These are phyloP conservation scores for Cepphus grylle DNA, from an alignment of 2,113 vertebrate species.

Conservation along the genomic window DNA sequence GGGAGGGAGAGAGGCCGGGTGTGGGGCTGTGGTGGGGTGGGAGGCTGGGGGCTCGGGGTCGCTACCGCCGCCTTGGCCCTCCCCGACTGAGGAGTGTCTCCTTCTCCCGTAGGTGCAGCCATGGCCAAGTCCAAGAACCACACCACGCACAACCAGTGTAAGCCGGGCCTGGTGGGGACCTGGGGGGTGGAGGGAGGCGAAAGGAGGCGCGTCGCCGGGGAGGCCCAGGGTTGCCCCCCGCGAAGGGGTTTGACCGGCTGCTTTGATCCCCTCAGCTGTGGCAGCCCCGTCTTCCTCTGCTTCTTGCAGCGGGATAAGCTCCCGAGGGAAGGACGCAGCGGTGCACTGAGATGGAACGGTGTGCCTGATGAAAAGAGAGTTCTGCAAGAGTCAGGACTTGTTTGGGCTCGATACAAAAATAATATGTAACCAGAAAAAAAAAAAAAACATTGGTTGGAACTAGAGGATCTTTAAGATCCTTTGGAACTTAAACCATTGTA, in stretches of 20 bases:
- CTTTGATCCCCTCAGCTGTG: rapidly evolving
- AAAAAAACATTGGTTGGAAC: background rate
- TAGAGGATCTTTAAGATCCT: background rate
- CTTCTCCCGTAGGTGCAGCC: slow-evolving; percentile 43
- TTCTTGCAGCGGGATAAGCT: too few relatives aligned
- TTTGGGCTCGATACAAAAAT: rapidly evolving
- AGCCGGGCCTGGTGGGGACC: slow-evolving; percentile 49
- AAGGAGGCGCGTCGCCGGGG: too few relatives aligned
- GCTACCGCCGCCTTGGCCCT: too few relatives aligned
- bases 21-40: background rate
- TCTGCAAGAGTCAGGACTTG: rapidly evolving
- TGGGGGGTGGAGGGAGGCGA: background rate
- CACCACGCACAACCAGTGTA: slow-evolving; percentile 98
- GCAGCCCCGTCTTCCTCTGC: rapidly evolving
- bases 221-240: rapidly evolving
- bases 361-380: rapidly evolving
- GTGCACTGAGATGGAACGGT: rapidly evolving
- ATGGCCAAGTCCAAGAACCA: slow-evolving; percentile 99
- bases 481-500: background rate
- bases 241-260: rapidly evolving
- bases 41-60: background rate
- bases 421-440: rapidly evolving
- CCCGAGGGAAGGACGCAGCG: rapidly evolving
- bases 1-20: background rate
- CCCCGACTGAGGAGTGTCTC: background rate